A percentile compares a stretch with the other conserved stretches of the same genome.
phyloP scores from a whole-genome alignment of 1,140 invertebrate species.

The Pseudobourletiella spinata region DNA sequence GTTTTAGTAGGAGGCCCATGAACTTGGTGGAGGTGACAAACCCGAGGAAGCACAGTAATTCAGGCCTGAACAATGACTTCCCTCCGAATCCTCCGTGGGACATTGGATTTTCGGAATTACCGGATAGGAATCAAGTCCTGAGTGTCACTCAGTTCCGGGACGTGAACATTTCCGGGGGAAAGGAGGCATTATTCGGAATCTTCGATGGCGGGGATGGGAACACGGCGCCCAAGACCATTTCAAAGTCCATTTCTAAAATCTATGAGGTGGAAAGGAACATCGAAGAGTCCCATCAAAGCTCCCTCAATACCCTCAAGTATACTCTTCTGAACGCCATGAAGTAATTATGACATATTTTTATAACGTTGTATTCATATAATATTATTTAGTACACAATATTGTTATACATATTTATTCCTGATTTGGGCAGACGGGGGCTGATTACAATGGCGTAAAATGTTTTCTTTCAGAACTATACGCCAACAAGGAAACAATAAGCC shows the following conservation, averaged over 20 bases:
- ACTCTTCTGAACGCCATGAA: conserved; percentile 43
- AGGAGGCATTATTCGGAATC: conserved; percentile 68
- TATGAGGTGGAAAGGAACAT: conserved; percentile 67
- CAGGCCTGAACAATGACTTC: conserved; percentile 18
- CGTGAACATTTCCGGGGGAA: conserved; percentile 59
- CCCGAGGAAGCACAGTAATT: conserved; percentile 14
- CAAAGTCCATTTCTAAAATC: conserved; percentile 62
- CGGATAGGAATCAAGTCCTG: conserved; percentile 55
- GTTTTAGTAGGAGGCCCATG: conserved; percentile 54
- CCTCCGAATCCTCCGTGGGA: conserved; percentile 55
- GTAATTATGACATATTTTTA: conserved; percentile 8
- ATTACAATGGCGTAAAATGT: no score
- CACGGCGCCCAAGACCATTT: conserved; percentile 55
- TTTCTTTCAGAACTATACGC: conserved; percentile 26
- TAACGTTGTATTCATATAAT: background rate
- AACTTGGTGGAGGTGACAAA: conserved; percentile 67
- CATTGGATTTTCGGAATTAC: conserved; percentile 74
- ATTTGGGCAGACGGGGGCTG: no score
- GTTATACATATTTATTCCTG: no score
- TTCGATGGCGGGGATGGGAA: conserved; percentile 62
- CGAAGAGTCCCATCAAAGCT: conserved; percentile 65
- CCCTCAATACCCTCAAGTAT: conserved; percentile 77
- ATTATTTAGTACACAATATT: background rate
- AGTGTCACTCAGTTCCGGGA: conserved; percentile 65
- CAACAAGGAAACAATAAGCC: conserved; percentile 29